Percentiles rank a stretch among this genome's conserved stretches.
Conservation (phyloP, 1,140 invertebrate species). For the Sminthurides bifidus region DNA sequence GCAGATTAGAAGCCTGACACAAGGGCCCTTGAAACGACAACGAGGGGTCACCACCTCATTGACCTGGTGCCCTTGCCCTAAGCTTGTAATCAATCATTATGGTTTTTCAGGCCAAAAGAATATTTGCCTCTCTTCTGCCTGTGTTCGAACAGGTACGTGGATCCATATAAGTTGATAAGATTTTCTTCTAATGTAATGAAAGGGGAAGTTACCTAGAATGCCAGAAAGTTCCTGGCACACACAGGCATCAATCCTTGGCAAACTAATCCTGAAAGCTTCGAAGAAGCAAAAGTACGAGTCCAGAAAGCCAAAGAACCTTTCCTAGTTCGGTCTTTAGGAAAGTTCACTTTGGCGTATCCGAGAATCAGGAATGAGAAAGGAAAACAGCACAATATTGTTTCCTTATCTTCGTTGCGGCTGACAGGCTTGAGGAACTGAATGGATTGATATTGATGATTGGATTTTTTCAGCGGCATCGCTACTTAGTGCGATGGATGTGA, state of each 20-base stretch:
- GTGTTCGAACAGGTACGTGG: slow-evolving; percentile 47
- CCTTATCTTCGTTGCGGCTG: too few relatives aligned
- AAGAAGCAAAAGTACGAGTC: too few relatives aligned
- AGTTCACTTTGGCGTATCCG: too few relatives aligned
- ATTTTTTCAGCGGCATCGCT: slow-evolving; percentile 58
- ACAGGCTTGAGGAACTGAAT: too few relatives aligned
- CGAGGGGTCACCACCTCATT: neutral
- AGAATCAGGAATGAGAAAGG: too few relatives aligned
- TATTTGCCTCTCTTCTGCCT: slow-evolving; percentile 56
- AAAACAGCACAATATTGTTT: too few relatives aligned
- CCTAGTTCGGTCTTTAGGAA: neutral
- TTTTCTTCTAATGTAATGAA: neutral
- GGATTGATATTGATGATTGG: neutral
- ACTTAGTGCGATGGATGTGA: slow-evolving; percentile 68
- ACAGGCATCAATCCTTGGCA: neutral
- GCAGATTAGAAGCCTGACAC: too few relatives aligned
- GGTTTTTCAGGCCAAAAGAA: slow-evolving; percentile 30
- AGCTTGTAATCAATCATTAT: neutral
- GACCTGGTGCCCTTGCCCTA: neutral
- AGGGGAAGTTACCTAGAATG: neutral
- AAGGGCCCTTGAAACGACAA: too few relatives aligned
- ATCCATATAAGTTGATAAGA: neutral
- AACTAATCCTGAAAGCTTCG: neutral
- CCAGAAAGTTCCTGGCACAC: neutral
- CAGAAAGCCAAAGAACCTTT: too few relatives aligned